A percentile compares a stretch with the other conserved stretches of the same genome.
These are phyloP conservation scores for Drosophila repletoides DNA, from an alignment of 1,140 invertebrate species.

Conservation along the genomic window DNA sequence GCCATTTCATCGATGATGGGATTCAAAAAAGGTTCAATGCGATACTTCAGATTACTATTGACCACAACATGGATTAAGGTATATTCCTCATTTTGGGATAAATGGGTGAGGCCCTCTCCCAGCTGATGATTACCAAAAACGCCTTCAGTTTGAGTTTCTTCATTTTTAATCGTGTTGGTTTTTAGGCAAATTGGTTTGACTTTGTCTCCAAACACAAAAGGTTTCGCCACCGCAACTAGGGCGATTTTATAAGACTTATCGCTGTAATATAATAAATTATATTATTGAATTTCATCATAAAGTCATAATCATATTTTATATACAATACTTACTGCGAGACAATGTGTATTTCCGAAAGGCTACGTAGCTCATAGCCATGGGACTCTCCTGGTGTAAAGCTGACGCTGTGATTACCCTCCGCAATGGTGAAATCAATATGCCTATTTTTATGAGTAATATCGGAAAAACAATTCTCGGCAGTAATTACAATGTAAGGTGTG, in stretches of 20 bases:
- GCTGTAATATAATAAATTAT: neutral
- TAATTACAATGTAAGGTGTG: slow-evolving; percentile 27
- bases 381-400: neutral
- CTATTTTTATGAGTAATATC: neutral
- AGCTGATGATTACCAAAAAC: neutral
- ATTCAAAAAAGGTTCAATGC: neutral
- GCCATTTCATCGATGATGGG: neutral
- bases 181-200: slow-evolving; percentile 19
- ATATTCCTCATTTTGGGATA: neutral
- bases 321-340: slow-evolving; percentile 10
- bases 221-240: slow-evolving; percentile 1
- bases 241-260: neutral
- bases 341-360: slow-evolving; percentile 3
- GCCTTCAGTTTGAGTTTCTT: neutral
- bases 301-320: neutral
- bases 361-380: slow-evolving; percentile 23
- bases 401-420: neutral
- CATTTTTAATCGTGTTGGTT: accelerated
- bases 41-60: neutral
- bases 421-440: neutral
- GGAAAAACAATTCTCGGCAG: neutral
- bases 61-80: neutral
- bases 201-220: slow-evolving; percentile 1
- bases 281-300: neutral
- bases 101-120: neutral